Evolutionary conservation across 2,888 invertebrate species (phyloP).

Genomic region (Octodonta nipae): DNA sequence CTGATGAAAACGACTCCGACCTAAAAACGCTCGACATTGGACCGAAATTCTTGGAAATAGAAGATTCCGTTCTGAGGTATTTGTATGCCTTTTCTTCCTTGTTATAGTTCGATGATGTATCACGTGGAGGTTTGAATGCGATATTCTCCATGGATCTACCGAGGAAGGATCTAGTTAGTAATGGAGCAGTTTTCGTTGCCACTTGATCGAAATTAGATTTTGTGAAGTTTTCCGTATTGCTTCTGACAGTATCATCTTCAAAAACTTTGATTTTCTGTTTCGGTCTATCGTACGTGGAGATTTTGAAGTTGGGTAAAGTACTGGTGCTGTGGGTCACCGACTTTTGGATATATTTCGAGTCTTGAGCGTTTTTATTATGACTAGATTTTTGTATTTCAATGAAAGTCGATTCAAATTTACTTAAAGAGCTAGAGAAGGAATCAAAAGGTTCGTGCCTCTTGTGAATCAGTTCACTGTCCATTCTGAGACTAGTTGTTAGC

Average conservation of each 20-base stretch:
- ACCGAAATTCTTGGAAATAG: conserved; percentile 6
- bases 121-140: conserved; percentile 14
- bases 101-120: conserved; percentile 8
- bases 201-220: too few species aligned
- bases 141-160: conserved; percentile 27
- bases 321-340: conserved; percentile 6
- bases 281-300: conserved; percentile 34
- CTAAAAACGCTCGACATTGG: conserved; percentile 16
- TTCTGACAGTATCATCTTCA: conserved; percentile 35
- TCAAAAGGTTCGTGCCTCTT: conserved; percentile 11
- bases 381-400: conserved; percentile 18
- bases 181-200: not conserved
- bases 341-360: conserved; percentile 8
- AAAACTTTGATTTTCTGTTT: conserved; percentile 34
- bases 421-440: conserved; percentile 19
- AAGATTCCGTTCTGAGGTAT: conserved; percentile 23
- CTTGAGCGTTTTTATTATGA: conserved; percentile 10
- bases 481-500: conserved; percentile 34
- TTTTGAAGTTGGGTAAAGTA: conserved; percentile 34
- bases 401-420: conserved; percentile 19
- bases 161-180: conserved; percentile 12
- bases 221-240: conserved; percentile 20
- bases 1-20: conserved; percentile 31
- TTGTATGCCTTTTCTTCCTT: conserved; percentile 19
- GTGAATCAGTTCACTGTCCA: conserved; percentile 18